phyloP scores from a whole-genome alignment of 2,888 invertebrate genomes.

The Cataglyphis albicans region DNA sequence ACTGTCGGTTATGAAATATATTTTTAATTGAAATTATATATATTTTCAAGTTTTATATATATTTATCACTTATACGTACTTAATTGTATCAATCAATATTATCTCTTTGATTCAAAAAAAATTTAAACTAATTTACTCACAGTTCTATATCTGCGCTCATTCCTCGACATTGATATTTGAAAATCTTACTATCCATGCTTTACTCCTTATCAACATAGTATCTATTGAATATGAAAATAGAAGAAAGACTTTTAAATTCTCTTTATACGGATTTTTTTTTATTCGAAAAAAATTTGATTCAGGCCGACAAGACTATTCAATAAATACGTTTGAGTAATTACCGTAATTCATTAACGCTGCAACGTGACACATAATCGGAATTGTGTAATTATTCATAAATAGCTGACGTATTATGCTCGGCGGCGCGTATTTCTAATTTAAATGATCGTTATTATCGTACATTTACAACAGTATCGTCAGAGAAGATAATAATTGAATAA shows the following conservation, averaged over 20 bases:
- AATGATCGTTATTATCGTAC: not conserved
- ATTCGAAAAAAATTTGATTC: conserved; percentile 5
- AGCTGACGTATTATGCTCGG: not conserved
- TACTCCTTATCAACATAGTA: not conserved
- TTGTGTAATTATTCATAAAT: conserved; percentile 34
- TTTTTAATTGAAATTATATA: not conserved
- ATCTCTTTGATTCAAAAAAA: not conserved
- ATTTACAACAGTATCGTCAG: not conserved
- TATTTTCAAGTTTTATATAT: not conserved
- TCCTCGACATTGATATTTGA: not conserved
- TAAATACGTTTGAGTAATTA: conserved; percentile 21
- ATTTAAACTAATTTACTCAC: not conserved
- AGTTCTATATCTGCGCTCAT: not conserved
- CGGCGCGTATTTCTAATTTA: conserved; percentile 12
- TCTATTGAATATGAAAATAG: not conserved
- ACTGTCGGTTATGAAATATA: not conserved
- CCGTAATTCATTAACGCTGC: conserved; percentile 33
- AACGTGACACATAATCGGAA: conserved; percentile 8
- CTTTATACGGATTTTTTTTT: not conserved
- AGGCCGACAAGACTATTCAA: not conserved
- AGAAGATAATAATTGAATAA: not conserved
- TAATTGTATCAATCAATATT: not conserved
- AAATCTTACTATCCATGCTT: not conserved
- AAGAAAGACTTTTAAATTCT: not conserved
- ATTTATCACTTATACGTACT: not conserved